Conservation (phyloP, 2,113 vertebrate genomes). For the Dendropsophus ebraccatus region DNA sequence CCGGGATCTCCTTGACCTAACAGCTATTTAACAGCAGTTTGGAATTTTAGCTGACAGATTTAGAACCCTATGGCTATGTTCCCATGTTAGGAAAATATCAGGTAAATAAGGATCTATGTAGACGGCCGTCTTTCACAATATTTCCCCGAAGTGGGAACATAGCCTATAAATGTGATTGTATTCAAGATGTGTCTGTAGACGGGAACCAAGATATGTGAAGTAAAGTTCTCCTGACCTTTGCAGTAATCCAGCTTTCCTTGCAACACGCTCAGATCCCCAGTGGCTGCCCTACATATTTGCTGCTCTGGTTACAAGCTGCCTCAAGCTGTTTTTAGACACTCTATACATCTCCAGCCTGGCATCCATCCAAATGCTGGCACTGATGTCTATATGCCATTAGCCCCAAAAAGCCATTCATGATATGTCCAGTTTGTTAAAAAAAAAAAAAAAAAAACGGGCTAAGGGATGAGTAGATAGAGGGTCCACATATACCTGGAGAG, state of each 20-base stretch:
- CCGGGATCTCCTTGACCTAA: too few relatives aligned
- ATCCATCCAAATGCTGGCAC: constrained; percentile 4
- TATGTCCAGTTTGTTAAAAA: neutral
- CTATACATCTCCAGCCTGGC: constrained; percentile 31
- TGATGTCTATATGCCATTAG: neutral
- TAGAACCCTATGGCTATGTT: too few relatives aligned
- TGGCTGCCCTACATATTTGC: constrained; percentile 31
- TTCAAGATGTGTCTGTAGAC: neutral
- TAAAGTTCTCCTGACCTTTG: constrained; percentile 41
- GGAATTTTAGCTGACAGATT: too few relatives aligned
- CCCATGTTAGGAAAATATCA: too few relatives aligned
- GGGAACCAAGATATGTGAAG: neutral
- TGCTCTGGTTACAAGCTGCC: constrained; percentile 44
- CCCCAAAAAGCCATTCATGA: neutral
- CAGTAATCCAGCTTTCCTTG: neutral
- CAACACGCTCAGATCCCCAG: constrained; percentile 7
- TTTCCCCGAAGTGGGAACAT: too few relatives aligned
- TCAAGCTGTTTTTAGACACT: constrained; percentile 40
- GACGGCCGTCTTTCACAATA: too few relatives aligned
- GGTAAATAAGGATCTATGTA: too few relatives aligned
- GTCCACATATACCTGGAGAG: too few relatives aligned
- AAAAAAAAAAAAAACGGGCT: too few relatives aligned
- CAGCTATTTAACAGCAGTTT: too few relatives aligned
- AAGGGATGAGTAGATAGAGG: too few relatives aligned
- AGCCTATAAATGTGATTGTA: neutral